Evolutionary conservation across 2,797 vertebrate genomes (phyloP).

Genomic region (Carduelis carduelis): DNA sequence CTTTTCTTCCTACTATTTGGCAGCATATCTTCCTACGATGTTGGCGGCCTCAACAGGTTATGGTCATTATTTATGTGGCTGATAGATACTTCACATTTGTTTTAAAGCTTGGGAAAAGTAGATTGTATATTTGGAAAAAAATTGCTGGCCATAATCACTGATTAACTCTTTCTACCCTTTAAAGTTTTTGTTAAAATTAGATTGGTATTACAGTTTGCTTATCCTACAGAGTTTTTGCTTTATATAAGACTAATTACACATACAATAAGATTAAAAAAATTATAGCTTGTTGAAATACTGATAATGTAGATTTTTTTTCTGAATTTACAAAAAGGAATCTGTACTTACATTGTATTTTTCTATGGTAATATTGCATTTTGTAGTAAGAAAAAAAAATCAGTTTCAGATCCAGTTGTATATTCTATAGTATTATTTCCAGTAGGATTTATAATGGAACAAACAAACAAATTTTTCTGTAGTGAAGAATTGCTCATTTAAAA

Average conservation of each 20-base stretch:
- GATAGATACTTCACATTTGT: slow-evolving; percentile 13
- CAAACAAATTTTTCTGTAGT: neutral
- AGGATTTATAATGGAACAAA: neutral
- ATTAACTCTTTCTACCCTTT: slow-evolving; percentile 2
- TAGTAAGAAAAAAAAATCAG: neutral
- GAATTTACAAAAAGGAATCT: neutral
- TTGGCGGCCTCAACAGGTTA: neutral
- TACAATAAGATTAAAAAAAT: neutral
- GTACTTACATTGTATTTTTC: neutral
- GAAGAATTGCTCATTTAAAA: neutral
- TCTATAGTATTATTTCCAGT: neutral
- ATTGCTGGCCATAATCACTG: neutral
- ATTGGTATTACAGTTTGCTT: neutral
- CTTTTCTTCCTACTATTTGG: neutral
- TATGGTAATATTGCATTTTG: neutral
- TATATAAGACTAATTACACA: neutral
- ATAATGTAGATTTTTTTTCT: neutral
- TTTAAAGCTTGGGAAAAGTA: neutral
- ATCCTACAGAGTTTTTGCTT: neutral
- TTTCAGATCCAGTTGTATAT: neutral
- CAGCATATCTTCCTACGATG: neutral
- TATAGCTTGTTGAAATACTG: neutral
- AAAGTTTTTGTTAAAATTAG: neutral
- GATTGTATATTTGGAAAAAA: neutral
- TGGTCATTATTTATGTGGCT: neutral